phyloP scores from a whole-genome alignment of 2,797 vertebrate species.

The Spondyliosoma cantharus region DNA sequence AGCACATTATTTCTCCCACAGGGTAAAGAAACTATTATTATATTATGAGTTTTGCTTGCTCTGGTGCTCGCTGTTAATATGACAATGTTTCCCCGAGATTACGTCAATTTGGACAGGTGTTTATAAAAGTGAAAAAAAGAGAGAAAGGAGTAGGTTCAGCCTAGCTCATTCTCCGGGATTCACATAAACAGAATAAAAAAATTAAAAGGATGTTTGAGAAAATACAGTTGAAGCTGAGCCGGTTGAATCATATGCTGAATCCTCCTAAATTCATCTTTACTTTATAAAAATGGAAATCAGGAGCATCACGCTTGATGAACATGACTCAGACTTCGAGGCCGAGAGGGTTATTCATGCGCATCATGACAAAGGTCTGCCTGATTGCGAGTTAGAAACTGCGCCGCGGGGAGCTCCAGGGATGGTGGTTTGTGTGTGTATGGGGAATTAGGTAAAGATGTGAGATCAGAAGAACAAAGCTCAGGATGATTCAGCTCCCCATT shows the following conservation, averaged over 20 bases:
- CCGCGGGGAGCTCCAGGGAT: slow-evolving; percentile 53
- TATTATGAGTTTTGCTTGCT: slow-evolving; percentile 16
- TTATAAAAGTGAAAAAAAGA: slow-evolving; percentile 11
- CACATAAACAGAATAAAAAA: slow-evolving; percentile 16
- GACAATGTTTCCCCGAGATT: slow-evolving; percentile 29
- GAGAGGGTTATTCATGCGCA: slow-evolving; percentile 56
- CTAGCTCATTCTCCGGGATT: background rate
- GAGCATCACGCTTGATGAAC: slow-evolving; percentile 41
- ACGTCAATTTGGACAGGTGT: slow-evolving; percentile 14
- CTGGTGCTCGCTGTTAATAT: slow-evolving; percentile 16
- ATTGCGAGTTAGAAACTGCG: slow-evolving; percentile 63
- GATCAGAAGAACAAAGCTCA: slow-evolving; percentile 61
- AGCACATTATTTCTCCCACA: slow-evolving; percentile 23
- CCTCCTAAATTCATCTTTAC: slow-evolving; percentile 32
- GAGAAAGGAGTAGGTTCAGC: slow-evolving; percentile 7
- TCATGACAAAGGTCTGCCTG: slow-evolving; percentile 70
- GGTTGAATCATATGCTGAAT: slow-evolving; percentile 26
- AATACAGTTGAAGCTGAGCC: slow-evolving; percentile 6
- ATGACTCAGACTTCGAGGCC: slow-evolving; percentile 58
- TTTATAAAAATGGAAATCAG: slow-evolving; percentile 65
- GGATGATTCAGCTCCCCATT: slow-evolving; percentile 64
- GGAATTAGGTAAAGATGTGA: slow-evolving; percentile 68
- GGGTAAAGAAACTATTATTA: slow-evolving; percentile 30
- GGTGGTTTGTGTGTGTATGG: slow-evolving; percentile 32
- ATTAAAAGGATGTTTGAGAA: slow-evolving; percentile 40